Percentiles rank a stretch among this genome's conserved stretches.
phyloP scores from a whole-genome alignment of 2,888 invertebrate genomes.

The Hipparchia semele region DNA sequence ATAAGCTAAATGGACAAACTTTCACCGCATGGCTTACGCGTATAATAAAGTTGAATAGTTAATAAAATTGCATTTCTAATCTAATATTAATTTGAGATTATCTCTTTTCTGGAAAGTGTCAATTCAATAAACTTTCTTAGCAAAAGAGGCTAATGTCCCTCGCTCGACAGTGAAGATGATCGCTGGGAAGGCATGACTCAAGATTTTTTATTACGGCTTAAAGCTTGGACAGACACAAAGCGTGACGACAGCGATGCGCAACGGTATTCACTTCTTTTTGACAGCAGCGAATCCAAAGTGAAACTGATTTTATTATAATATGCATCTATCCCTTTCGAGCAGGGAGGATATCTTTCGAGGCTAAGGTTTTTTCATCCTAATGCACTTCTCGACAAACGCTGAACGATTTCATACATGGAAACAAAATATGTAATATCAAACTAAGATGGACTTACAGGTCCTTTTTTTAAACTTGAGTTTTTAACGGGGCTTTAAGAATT shows the following conservation, averaged over 20 bases:
- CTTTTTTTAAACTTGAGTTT: too few relatives aligned
- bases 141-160: conserved; percentile 55
- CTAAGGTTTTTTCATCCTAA: too few relatives aligned
- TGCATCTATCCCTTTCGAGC: too few relatives aligned
- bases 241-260: not conserved
- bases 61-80: conserved; percentile 21
- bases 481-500: too few relatives aligned
- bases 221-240: not conserved
- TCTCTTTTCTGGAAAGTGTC: conserved; percentile 40
- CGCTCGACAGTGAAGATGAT: conserved; percentile 40
- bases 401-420: not conserved
- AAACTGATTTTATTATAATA: too few relatives aligned
- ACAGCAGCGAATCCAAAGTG: not conserved
- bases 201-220: conserved; percentile 31
- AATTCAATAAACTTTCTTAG: conserved; percentile 45
- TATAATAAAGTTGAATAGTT: conserved; percentile 14
- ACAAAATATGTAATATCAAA: not conserved
- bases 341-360: too few relatives aligned
- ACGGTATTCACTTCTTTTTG: too few relatives aligned
- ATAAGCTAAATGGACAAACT: conserved; percentile 4
- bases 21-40: not conserved
- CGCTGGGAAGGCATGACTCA: conserved; percentile 29
- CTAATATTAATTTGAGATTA: conserved; percentile 26
- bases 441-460: not conserved
- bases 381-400: too few relatives aligned